Evolutionary conservation across 2,888 invertebrate genomes (phyloP).

Genomic region (Rhagonycha fulva): DNA sequence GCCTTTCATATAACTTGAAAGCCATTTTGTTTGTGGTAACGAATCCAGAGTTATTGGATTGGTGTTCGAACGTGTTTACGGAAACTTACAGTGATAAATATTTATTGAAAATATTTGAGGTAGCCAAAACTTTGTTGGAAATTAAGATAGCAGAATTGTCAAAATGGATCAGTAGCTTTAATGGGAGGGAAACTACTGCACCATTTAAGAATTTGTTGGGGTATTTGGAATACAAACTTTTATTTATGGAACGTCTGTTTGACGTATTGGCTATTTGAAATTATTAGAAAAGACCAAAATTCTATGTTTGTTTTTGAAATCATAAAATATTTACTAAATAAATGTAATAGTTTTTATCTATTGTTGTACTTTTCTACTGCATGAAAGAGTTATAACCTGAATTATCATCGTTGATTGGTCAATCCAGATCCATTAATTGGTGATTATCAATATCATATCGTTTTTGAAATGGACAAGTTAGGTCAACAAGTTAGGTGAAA

Average conservation of each 20-base stretch:
- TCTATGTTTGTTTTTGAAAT: too few relatives aligned
- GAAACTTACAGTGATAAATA: conserved; percentile 25
- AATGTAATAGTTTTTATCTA: too few relatives aligned
- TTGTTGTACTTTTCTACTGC: too few relatives aligned
- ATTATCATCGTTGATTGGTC: too few relatives aligned
- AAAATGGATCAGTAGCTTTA: not conserved
- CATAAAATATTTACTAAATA: too few relatives aligned
- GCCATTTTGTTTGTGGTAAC: conserved; percentile 45
- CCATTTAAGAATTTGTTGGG: not conserved
- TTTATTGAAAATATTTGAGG: conserved; percentile 19
- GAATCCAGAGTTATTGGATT: conserved; percentile 30
- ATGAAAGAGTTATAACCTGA: too few relatives aligned
- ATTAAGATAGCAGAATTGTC: conserved; percentile 10
- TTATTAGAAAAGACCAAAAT: too few relatives aligned
- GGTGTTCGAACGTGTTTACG: conserved; percentile 33
- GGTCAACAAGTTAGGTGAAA: too few relatives aligned
- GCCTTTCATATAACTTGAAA: conserved; percentile 69
- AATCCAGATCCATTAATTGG: too few relatives aligned
- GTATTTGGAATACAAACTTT: conserved; percentile 28
- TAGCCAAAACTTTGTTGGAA: conserved; percentile 18
- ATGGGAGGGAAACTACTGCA: not conserved
- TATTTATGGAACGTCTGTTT: conserved; percentile 11
- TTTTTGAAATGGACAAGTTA: too few relatives aligned
- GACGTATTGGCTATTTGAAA: not conserved
- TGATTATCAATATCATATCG: too few relatives aligned